Evolutionary conservation across 2,113 vertebrate species (phyloP).

Genomic region (Chascanopsetta lugubris): DNA sequence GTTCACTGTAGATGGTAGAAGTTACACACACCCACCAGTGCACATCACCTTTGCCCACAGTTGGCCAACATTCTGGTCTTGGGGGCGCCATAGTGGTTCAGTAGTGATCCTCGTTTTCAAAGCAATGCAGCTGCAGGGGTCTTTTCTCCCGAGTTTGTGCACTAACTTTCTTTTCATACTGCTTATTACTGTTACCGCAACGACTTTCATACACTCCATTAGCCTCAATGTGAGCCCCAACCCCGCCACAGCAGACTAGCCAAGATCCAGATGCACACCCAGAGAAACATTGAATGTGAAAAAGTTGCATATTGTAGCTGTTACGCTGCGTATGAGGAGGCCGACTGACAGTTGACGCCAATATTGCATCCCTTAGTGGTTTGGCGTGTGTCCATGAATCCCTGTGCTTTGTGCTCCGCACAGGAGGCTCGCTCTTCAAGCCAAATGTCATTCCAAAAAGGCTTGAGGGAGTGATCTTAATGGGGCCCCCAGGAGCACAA

Average conservation of each 20-base stretch:
- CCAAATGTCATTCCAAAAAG: slow-evolving; percentile 53
- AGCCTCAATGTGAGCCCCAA: slow-evolving; percentile 1
- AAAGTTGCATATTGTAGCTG: slow-evolving; percentile 6
- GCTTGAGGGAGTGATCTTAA: slow-evolving; percentile 56
- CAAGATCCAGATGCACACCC: slow-evolving; percentile 13
- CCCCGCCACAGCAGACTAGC: neutral
- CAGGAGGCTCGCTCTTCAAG: slow-evolving; percentile 48
- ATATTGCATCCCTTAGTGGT: slow-evolving; percentile 63
- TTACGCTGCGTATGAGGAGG: slow-evolving; percentile 10
- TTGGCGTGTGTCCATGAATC: slow-evolving; percentile 69
- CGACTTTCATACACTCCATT: neutral
- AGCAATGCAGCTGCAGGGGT: neutral
- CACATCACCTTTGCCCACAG: neutral
- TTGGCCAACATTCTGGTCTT: too few species aligned
- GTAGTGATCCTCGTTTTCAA: neutral
- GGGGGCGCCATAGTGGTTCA: too few species aligned
- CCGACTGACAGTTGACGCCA: slow-evolving; percentile 65
- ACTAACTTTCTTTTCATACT: neutral
- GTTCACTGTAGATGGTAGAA: neutral
- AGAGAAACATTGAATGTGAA: slow-evolving; percentile 2
- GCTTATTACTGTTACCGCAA: neutral
- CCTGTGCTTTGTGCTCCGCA: slow-evolving; percentile 54
- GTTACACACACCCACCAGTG: neutral
- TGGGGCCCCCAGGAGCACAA: slow-evolving; percentile 67
- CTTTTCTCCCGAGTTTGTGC: neutral